These are phyloP conservation scores for Stenichneumon culpator DNA, from an alignment of 2,888 invertebrate genomes.

Conservation along the genomic window DNA sequence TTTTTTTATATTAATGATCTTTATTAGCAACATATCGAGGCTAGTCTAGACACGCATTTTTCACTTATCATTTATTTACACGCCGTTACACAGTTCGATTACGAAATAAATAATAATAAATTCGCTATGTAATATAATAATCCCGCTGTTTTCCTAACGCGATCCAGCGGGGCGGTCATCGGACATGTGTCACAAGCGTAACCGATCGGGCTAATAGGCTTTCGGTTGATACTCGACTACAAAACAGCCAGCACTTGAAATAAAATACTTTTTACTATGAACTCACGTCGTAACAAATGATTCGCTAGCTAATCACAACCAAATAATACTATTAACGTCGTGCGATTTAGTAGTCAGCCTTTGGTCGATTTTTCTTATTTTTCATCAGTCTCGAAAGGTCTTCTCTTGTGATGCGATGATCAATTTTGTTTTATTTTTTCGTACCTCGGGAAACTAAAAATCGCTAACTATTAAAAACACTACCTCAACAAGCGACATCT, in stretches of 20 bases:
- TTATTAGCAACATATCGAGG: conserved; percentile 58
- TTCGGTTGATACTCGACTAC: conserved; percentile 22
- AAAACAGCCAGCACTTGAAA: conserved; percentile 3
- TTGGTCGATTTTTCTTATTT: conserved; percentile 2
- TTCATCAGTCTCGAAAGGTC: not conserved
- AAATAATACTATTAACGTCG: conserved; percentile 66
- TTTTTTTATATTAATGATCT: conserved; percentile 58
- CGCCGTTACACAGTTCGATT: conserved; percentile 48
- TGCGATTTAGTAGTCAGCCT: conserved; percentile 6
- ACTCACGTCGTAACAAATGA: conserved; percentile 45
- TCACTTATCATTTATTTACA: conserved; percentile 54
- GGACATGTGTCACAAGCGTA: conserved; percentile 25
- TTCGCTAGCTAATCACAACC: conserved; percentile 71
- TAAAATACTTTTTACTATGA: not conserved
- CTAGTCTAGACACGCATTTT: conserved; percentile 58
- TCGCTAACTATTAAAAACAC: conserved; percentile 43
- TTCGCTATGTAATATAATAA: conserved; percentile 18
- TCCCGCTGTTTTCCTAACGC: conserved; percentile 14
- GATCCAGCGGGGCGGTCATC: conserved; percentile 13
- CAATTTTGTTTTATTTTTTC: not conserved
- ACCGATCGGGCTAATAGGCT: conserved; percentile 43
- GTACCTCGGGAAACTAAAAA: conserved; percentile 10
- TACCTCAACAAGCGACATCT: conserved; percentile 55
- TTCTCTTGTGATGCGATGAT: not conserved
- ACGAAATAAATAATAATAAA: conserved; percentile 43